phyloP scores from a whole-genome alignment of 2,797 vertebrate species.

The Anguilla anguilla region DNA sequence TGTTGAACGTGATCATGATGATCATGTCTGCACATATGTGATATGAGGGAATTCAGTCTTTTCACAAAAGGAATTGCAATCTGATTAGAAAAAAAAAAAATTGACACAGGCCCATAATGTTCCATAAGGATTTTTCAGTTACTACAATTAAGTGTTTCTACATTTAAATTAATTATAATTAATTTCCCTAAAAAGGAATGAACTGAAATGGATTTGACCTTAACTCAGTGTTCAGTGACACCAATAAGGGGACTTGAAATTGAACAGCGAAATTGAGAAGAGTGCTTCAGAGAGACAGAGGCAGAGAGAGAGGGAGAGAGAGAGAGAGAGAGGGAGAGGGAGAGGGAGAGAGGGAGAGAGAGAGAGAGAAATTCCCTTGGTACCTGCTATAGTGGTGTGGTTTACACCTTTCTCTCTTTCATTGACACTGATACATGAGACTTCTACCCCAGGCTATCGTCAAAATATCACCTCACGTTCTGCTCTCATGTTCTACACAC shows the following conservation, averaged over 20 bases:
- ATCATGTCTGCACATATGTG: no score
- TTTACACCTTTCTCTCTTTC: constrained; percentile 47
- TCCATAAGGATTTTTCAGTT: constrained; percentile 33
- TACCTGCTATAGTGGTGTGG: constrained; percentile 39
- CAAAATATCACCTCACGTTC: constrained; percentile 33
- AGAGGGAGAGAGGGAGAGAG: background rate
- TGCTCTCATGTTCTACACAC: constrained; percentile 41
- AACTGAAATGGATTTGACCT: constrained; percentile 39
- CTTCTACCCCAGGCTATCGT: constrained; percentile 32
- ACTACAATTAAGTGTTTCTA: constrained; percentile 6
- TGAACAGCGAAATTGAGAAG: constrained; percentile 21
- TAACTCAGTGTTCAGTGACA: background rate
- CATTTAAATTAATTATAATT: constrained; percentile 28
- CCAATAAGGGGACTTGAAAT: constrained; percentile 25
- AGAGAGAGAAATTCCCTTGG: background rate
- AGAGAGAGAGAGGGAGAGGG: no score
- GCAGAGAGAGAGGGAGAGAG: background rate
- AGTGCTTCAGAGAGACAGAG: background rate
- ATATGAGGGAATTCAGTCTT: no score
- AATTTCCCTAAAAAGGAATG: constrained; percentile 13
- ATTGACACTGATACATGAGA: constrained; percentile 48
- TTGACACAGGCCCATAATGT: constrained; percentile 21
- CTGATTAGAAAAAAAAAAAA: background rate
- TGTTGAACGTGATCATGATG: background rate
- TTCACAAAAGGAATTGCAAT: constrained; percentile 39